Base-by-base conservation (phyloP, 2,113 vertebrate species). In the Austrofundulus limnaeus region DNA sequence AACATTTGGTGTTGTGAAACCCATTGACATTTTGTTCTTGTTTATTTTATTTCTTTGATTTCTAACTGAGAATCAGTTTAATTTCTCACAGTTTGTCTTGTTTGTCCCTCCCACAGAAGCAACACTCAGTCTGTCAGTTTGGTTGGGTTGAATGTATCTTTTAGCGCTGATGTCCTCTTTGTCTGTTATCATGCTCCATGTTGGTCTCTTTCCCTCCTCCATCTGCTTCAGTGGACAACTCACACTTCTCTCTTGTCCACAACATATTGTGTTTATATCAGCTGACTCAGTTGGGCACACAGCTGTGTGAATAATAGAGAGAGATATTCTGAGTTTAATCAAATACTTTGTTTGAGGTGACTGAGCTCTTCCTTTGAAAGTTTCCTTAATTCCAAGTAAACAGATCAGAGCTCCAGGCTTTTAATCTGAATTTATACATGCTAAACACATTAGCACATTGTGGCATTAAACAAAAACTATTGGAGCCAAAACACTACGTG, bases 171-270 rank as follows among this genome's bases (percentile, higher is more conserved):
- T 78, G 59, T 39, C 39, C 65, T 28, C 49, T 71, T 66, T 72
- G 70, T 81, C 72, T 47, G 64, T 45, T 21, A 60, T 70, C 42
- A 56, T 46, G 73, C 60, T 55, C 24, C 70, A 71, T 8, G 2
- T 37, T 37, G 58, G 19, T 60, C 59, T 56, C 43, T 28, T 56
- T 80, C 55, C 64, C 37, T 70, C 41, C 48, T 37, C 78, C 78
- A 64, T 79, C 61, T 85, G 77, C 4, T 58, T 2, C 55, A 64
- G 72, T 54, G 69, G 61, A 66, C 72, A 66, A 83, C 48, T 83
- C 78, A 64, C 57, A 34, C 31, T 51, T 83, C 76, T 81, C 78
- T 78, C 45, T 45, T 39, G 41, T 45, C 60, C 64, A 23, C n/a
- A 37, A 6, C n/a, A 39, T 56, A n/a, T 46, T 5, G 8, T 37